Base-by-base conservation (phyloP, 2,888 invertebrate genomes). In the Marronus borbonicus region DNA sequence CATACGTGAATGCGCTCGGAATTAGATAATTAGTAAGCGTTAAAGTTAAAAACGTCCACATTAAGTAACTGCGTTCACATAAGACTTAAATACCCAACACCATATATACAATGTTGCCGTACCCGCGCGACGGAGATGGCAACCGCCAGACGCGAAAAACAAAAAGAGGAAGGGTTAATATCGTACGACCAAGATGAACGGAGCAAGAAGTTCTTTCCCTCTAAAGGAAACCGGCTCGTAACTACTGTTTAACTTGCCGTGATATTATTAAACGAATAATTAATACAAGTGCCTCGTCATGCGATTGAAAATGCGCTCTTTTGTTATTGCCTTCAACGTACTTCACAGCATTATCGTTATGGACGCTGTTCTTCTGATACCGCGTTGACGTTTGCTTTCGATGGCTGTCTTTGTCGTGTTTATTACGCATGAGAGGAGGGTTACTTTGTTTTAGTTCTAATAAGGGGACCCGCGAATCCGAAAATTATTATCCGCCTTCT, bases 1-100 rank as follows among this genome's bases (percentile, higher is more conserved):
- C 74, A 77, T 80, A 80, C 79, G 78, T 79, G 80, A 75, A 79
- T 78, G 75, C 79, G 74, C 75, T 79, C 68, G 64, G 79, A 80
- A 80, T 80, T 79, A 74, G 78, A 80, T 78, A 79, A 80, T 80
- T 79, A 80, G 76, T 79, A 76, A 50, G 52, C 69, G 50, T 69
- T 69, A 50, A 69, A 31, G 69, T 69, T 69, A 52, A 69, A 50
- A 49, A 52, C 69, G 52, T 69, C 49, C 69, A 69, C 50, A 69
- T 69, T 69, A 69, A 52, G 69, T 52, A 31, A 31, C 28, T 69
- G 69, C 69, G 69, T 28, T 69, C 69, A 52, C 69, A 52, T 20
- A 58, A 58, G 55, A 20, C 55, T 58, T 58, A 17, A 58, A 58
- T 17, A 58, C 17, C 24, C 64, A 39, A 39, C 64, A 64, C 64